Evolutionary conservation across 2,888 invertebrate species (phyloP).

Genomic region (Seira sanloemensis): DNA sequence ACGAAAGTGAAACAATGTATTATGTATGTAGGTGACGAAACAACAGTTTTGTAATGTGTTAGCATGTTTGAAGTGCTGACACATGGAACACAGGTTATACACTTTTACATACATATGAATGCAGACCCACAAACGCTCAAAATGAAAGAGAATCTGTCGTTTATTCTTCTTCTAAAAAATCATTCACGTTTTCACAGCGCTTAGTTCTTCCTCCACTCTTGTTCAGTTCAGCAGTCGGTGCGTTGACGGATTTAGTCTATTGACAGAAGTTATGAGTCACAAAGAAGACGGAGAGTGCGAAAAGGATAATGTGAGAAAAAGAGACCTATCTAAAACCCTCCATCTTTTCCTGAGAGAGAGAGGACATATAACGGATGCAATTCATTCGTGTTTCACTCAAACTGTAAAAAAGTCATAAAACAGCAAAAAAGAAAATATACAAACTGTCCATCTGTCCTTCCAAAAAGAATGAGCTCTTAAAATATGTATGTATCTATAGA

Average conservation of each 20-base stretch:
- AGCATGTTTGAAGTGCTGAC: neutral
- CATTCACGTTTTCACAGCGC: no score
- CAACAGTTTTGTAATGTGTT: neutral
- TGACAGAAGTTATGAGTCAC: conserved; percentile 39
- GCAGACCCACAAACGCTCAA: no score
- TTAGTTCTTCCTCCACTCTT: neutral
- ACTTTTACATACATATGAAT: no score
- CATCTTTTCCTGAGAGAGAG: no score
- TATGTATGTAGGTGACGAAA: neutral
- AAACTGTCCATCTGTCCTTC: conserved; percentile 49
- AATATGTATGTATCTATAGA: neutral
- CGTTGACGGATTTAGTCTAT: conserved; percentile 39
- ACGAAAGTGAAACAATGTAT: no score
- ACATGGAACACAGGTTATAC: no score
- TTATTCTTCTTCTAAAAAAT: no score
- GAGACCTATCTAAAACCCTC: neutral
- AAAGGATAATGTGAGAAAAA: neutral
- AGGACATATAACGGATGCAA: conserved; percentile 1
- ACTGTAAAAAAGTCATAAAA: conserved; percentile 36
- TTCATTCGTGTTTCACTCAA: neutral
- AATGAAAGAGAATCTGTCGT: no score
- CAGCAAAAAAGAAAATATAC: conserved; percentile 55
- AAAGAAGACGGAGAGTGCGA: conserved; percentile 2
- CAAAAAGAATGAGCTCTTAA: neutral
- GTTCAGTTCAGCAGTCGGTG: neutral